These are phyloP conservation scores for Lonchura striata DNA, from an alignment of 2,113 vertebrate species.

Conservation along the genomic window DNA sequence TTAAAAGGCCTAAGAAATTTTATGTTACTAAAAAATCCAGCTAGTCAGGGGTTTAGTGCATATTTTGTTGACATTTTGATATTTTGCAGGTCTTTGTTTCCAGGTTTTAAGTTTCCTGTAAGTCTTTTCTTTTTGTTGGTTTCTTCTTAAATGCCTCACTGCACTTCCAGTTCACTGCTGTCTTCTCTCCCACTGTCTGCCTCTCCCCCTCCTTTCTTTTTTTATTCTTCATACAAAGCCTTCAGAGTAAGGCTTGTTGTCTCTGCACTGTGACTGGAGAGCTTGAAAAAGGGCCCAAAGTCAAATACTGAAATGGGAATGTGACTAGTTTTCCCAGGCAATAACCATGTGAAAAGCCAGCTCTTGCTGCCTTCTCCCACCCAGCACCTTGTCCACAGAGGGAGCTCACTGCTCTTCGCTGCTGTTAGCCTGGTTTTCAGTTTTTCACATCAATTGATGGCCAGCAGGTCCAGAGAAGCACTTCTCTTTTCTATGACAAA, in stretches of 20 bases:
- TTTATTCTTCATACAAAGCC: background rate
- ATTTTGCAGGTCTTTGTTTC: background rate
- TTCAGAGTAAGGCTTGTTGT: background rate
- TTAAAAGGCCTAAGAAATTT: background rate
- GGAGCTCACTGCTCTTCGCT: background rate
- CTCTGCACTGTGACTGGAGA: background rate
- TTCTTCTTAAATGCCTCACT: fast-evolving
- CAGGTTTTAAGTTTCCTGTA: background rate
- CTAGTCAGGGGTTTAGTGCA: background rate
- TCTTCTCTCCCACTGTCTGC: background rate
- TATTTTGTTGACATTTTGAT: background rate
- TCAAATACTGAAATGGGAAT: background rate
- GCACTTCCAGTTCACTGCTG: background rate
- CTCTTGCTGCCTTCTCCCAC: background rate
- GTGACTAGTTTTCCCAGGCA: background rate
- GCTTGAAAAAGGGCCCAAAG: background rate
- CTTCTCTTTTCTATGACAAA: background rate
- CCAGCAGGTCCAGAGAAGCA: background rate
- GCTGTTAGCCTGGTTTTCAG: background rate
- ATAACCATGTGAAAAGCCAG: fast-evolving
- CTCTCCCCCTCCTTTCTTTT: background rate
- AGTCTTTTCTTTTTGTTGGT: background rate
- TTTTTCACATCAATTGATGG: background rate
- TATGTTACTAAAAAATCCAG: background rate
- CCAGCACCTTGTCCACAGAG: background rate